Percentiles rank a stretch among this genome's conserved stretches.
Conservation (phyloP, 2,113 vertebrate genomes). For the Dromaius novaehollandiae region DNA sequence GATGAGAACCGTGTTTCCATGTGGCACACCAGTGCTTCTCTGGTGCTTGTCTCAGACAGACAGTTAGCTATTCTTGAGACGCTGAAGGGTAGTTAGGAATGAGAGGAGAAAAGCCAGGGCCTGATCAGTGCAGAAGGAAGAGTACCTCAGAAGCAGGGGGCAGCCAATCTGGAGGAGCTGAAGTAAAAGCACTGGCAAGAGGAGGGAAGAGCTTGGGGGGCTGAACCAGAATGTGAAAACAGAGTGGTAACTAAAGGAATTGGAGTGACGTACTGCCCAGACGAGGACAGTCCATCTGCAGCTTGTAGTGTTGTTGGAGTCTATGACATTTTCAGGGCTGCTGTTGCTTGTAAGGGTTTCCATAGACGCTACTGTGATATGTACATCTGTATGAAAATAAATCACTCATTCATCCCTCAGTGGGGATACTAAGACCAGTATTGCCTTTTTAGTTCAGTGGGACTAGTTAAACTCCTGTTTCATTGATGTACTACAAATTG, state of each 20-base stretch:
- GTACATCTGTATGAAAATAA: neutral
- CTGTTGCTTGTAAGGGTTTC: neutral
- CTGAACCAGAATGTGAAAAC: neutral
- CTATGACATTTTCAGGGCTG: neutral
- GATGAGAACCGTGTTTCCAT: neutral
- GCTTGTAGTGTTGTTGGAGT: neutral
- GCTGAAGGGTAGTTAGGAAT: neutral
- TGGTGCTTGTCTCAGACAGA: neutral
- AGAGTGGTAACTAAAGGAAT: neutral
- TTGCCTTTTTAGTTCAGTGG: neutral
- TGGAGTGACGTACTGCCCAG: neutral
- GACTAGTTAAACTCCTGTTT: neutral
- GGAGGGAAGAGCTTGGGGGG: neutral
- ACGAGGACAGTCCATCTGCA: neutral
- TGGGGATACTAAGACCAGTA: fast-evolving
- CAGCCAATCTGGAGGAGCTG: fast-evolving
- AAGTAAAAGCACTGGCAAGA: neutral
- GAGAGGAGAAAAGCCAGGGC: neutral
- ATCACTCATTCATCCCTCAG: fast-evolving
- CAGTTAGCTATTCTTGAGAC: neutral
- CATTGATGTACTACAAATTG: fast-evolving
- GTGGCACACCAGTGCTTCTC: neutral
- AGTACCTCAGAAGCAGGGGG: neutral
- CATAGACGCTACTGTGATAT: fast-evolving
- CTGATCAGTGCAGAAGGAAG: fast-evolving